Base-by-base conservation (phyloP, 2,797 vertebrate genomes). In the Etheostoma nigrum region DNA sequence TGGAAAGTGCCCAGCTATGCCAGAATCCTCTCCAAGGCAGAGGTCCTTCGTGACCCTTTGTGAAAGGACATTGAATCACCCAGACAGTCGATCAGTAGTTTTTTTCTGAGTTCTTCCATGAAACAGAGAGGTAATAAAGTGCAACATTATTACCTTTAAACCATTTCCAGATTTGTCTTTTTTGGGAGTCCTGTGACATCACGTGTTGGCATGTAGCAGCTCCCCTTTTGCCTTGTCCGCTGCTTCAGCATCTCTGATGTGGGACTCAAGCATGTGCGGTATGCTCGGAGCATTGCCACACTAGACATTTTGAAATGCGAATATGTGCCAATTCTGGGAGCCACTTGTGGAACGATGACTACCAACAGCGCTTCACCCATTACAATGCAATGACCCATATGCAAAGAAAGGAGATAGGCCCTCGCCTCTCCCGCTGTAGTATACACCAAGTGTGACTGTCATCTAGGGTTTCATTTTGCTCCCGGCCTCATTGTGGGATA, bases 1-100 rank as follows among this genome's bases (percentile, higher is more conserved):
- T 99, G 97, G 98, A 97, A 96, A 91, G 93, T 97, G 30, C 97
- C 97, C 5, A 93, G 93, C 71, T 91, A 95, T 40, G 95, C 82
- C 45, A 96, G 91, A 93, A 96, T 96, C 90, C 89, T 95, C 67
- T 86, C 95, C 27, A 64, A 87, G 60, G 92, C 85, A n/a, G 95
- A 95, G 87, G 92, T 93, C 72, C 86, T 95, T 48, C 86, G 76
- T 47, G 91, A 92, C 84, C 84, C 93, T 82, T 91, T 88, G 77
- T 93, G 89, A 90, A 77, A 48, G 58, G 87, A 86, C 72, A 74
- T 66, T 64, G 49, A 79, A 67, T 84, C 73, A 53, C 62, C 62
- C 72, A 33, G 76, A 84, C 58, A 58, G 47, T 19, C 64, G 53
- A 40, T 85, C 64, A 57, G 74, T 42, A 66, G 77, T 79, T 82